Conservation (phyloP, 1,140 invertebrate genomes). For the Pseudobourletiella spinata region DNA sequence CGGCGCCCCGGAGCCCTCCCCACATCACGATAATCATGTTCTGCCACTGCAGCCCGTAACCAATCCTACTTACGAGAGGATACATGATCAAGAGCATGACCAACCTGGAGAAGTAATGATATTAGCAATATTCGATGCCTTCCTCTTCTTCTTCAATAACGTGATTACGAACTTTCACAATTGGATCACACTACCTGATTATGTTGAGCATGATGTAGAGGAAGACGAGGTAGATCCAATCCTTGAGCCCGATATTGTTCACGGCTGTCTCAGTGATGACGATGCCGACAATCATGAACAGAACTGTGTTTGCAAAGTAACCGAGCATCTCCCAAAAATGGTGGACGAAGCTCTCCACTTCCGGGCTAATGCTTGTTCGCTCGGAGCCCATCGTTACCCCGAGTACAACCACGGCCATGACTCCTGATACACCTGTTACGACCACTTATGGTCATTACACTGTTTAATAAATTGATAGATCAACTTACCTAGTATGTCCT, state of each 20-base stretch:
- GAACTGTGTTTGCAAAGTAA: conserved; percentile 46
- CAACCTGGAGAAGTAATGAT: conserved; percentile 11
- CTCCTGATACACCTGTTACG: conserved; percentile 40
- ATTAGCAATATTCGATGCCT: not conserved
- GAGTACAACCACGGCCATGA: conserved; percentile 41
- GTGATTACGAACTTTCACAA: too few relatives aligned
- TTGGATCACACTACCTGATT: conserved; percentile 1
- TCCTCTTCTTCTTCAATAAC: too few relatives aligned
- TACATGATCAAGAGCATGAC: conserved; percentile 41
- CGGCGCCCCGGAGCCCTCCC: conserved; percentile 41
- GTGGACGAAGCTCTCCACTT: conserved; percentile 43
- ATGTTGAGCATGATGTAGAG: conserved; percentile 36
- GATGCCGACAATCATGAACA: conserved; percentile 46
- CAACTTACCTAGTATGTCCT: conserved; percentile 34
- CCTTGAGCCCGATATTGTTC: conserved; percentile 34
- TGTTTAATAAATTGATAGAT: not conserved
- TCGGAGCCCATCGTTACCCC: conserved; percentile 43
- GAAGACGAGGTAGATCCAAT: conserved; percentile 40
- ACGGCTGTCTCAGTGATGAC: conserved; percentile 41
- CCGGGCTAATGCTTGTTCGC: conserved; percentile 44
- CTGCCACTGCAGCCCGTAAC: conserved; percentile 44
- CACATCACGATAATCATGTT: conserved; percentile 31
- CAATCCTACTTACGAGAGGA: conserved; percentile 42
- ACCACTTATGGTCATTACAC: not conserved
- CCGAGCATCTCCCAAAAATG: conserved; percentile 46